phyloP scores from a whole-genome alignment of 1,140 invertebrate genomes.

The Leucophenga varia region DNA sequence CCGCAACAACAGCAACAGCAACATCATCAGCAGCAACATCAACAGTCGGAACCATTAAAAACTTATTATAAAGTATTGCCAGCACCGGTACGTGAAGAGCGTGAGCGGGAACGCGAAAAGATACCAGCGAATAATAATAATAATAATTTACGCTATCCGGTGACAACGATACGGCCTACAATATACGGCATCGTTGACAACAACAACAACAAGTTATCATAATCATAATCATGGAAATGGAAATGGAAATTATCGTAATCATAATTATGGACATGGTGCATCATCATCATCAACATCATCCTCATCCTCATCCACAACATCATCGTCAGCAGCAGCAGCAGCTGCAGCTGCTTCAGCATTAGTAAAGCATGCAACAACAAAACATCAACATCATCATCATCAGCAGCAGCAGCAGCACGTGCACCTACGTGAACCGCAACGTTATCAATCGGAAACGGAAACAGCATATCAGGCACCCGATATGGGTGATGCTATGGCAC shows the following conservation, averaged over 20 bases:
- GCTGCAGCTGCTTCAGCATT: too few species aligned
- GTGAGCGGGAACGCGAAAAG: too few species aligned
- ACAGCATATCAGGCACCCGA: slow-evolving; percentile 41
- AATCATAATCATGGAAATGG: too few species aligned
- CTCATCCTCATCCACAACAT: slow-evolving; percentile 4
- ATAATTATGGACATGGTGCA: too few species aligned
- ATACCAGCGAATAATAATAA: too few species aligned
- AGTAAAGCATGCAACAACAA: too few species aligned
- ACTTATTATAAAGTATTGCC: slow-evolving; percentile 47
- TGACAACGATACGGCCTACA: too few species aligned
- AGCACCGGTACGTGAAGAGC: too few species aligned
- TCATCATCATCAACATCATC: slow-evolving; percentile 1
- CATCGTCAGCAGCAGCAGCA: neutral
- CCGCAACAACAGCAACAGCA: slow-evolving; percentile 32
- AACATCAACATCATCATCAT: slow-evolving; percentile 14
- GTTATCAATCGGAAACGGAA: slow-evolving; percentile 41
- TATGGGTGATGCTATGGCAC: slow-evolving; percentile 28
- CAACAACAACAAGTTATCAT: slow-evolving; percentile 1
- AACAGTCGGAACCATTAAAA: too few species aligned
- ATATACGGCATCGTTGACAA: too few species aligned
- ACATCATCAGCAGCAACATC: slow-evolving; percentile 14
- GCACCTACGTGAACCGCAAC: slow-evolving; percentile 20
- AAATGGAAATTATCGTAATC: too few species aligned
- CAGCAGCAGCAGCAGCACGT: slow-evolving; percentile 7
- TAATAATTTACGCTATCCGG: too few species aligned